phyloP scores from a whole-genome alignment of 2,888 invertebrate species.

The Caenorhabditis afra region DNA sequence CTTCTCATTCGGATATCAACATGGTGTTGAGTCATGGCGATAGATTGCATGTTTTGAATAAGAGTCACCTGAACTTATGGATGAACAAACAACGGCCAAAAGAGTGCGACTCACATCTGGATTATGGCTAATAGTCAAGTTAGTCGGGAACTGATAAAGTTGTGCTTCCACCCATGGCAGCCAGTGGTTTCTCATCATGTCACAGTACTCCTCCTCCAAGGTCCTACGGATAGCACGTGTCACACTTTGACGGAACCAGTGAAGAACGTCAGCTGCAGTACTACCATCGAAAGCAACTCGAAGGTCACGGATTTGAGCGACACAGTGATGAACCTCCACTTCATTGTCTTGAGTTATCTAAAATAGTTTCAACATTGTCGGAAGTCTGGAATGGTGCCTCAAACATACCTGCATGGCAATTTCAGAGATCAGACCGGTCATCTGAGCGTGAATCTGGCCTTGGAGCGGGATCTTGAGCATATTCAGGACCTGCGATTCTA shows the following conservation, averaged over 20 bases:
- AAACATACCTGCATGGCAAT: conserved; percentile 72
- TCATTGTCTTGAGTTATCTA: conserved; percentile 72
- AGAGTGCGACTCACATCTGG: conserved; percentile 57
- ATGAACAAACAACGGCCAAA: background rate
- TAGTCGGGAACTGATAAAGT: conserved; percentile 73
- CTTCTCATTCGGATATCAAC: conserved; percentile 75
- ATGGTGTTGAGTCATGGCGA: conserved; percentile 69
- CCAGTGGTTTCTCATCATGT: conserved; percentile 72
- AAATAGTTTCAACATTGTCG: conserved; percentile 4
- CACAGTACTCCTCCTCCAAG: conserved; percentile 77
- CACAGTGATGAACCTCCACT: conserved; percentile 75
- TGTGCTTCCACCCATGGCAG: conserved; percentile 77
- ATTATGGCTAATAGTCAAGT: conserved; percentile 66
- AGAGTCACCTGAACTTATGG: conserved; percentile 58
- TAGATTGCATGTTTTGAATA: conserved; percentile 72
- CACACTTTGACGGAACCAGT: conserved; percentile 75
- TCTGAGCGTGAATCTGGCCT: conserved; percentile 73
- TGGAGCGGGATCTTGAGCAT: conserved; percentile 73
- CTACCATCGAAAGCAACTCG: conserved; percentile 63
- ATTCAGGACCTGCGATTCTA: conserved; percentile 71
- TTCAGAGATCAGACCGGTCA: conserved; percentile 76
- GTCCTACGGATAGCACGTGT: conserved; percentile 70
- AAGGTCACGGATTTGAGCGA: conserved; percentile 72
- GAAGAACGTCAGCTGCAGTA: conserved; percentile 71
- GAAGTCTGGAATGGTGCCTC: background rate